Conservation (phyloP, 2,797 vertebrate genomes). For the Lateolabrax maculatus region DNA sequence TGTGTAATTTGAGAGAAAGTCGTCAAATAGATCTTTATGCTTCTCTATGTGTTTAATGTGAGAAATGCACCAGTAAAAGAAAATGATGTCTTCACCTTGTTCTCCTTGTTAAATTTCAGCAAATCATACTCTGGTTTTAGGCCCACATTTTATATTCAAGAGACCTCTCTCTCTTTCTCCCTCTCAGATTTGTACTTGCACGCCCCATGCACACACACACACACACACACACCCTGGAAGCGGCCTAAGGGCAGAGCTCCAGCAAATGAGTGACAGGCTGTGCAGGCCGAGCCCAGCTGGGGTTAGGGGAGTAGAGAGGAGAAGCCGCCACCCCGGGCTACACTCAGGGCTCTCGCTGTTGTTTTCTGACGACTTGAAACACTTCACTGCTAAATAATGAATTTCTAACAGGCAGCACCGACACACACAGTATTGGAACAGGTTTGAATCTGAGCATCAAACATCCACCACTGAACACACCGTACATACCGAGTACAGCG, state of each 20-base stretch:
- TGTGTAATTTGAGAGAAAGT: background rate
- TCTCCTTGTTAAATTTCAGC: slow-evolving; percentile 59
- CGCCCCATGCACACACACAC: slow-evolving; percentile 24
- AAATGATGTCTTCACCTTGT: slow-evolving; percentile 42
- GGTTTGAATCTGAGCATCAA: slow-evolving; percentile 79
- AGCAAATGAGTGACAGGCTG: slow-evolving; percentile 88
- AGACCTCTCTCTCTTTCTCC: slow-evolving; percentile 38
- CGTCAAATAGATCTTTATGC: background rate
- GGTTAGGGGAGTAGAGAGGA: slow-evolving; percentile 80
- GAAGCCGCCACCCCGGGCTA: slow-evolving; percentile 82
- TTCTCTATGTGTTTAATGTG: background rate
- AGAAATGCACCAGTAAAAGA: background rate
- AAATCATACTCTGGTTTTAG: slow-evolving; percentile 57
- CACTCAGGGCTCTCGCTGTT: slow-evolving; percentile 85
- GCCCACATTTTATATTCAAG: slow-evolving; percentile 71
- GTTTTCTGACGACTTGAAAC: slow-evolving; percentile 88
- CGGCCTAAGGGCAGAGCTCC: slow-evolving; percentile 80
- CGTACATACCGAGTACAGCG: slow-evolving; percentile 46
- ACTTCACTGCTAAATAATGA: slow-evolving; percentile 90
- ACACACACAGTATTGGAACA: slow-evolving; percentile 74
- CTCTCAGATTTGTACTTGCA: slow-evolving; percentile 41
- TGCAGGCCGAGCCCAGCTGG: slow-evolving; percentile 84
- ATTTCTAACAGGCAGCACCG: slow-evolving; percentile 80
- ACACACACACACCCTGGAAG: slow-evolving; percentile 42
- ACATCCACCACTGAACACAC: slow-evolving; percentile 65